Evolutionary conservation across 2,113 vertebrate genomes (phyloP).

Genomic region (Pionites leucogaster): DNA sequence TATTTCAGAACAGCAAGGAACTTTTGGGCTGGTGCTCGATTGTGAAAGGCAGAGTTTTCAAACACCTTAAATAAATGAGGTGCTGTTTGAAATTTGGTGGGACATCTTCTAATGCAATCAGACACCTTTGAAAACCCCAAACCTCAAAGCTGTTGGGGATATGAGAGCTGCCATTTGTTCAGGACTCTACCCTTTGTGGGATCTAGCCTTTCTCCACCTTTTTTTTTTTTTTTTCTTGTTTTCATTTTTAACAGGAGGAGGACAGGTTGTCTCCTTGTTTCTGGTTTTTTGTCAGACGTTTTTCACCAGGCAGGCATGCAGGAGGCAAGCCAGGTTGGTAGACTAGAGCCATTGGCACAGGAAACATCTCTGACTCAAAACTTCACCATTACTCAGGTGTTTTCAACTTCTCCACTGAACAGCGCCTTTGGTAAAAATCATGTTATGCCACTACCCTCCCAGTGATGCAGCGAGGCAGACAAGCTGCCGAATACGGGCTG

Average conservation of each 20-base stretch:
- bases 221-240: not conserved
- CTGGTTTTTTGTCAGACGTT: constrained; percentile 4
- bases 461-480: not conserved
- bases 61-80: constrained; percentile 19
- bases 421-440: not conserved
- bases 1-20: constrained; percentile 41
- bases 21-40: not conserved
- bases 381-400: not conserved
- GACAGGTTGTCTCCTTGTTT: not conserved
- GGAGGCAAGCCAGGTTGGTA: not conserved
- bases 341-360: not conserved
- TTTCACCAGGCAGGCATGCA: not conserved
- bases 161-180: not conserved
- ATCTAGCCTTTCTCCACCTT: not conserved
- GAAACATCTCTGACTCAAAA: not conserved
- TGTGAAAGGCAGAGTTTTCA: constrained; percentile 40
- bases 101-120: not conserved
- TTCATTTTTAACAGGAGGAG: not conserved
- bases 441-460: not conserved
- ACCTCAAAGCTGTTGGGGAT: not conserved
- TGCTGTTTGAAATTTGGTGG: constrained; percentile 24
- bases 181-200: not conserved
- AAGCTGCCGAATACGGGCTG: not conserved
- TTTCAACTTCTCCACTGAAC: not conserved
- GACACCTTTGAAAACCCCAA: not conserved